phyloP scores from a whole-genome alignment of 35 echinoderm and acorn worm species.

The Ophioderma brevispina region DNA sequence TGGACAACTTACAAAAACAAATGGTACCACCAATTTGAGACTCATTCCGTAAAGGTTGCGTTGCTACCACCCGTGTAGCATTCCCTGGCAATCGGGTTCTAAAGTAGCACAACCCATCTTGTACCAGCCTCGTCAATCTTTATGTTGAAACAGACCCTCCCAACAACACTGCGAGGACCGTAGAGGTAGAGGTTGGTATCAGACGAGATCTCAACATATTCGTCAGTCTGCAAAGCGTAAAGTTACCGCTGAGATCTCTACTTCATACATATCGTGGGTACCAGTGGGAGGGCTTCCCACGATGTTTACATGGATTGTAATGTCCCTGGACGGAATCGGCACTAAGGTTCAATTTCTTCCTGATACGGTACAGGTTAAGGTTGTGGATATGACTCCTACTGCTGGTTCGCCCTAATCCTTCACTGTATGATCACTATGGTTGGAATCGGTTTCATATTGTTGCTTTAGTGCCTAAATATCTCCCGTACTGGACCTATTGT shows the following conservation, averaged over 20 bases:
- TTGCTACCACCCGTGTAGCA: conserved; percentile 60
- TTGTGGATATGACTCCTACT: conserved; percentile 85
- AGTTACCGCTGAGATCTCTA: conserved; percentile 95
- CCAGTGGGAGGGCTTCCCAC: conserved; percentile 60
- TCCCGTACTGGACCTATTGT: conserved; percentile 49
- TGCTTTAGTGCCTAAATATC: conserved; percentile 72
- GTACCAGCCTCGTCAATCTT: conserved; percentile 61
- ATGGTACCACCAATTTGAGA: neutral
- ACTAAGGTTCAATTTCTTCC: conserved; percentile 36
- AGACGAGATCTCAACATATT: conserved; percentile 10
- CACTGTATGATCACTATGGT: conserved; percentile 39
- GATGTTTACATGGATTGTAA: conserved; percentile 94
- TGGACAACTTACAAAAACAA: conserved; percentile 48
- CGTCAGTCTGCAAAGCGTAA: conserved; percentile 50
- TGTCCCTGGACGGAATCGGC: conserved; percentile 62
- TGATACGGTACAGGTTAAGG: conserved; percentile 73
- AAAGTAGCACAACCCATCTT: conserved; percentile 80
- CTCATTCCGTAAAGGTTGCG: conserved; percentile 19
- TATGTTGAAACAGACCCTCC: conserved; percentile 75
- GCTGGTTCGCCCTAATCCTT: conserved; percentile 41
- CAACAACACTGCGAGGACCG: conserved; percentile 70
- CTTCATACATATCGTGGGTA: conserved; percentile 86
- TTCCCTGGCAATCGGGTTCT: conserved; percentile 1
- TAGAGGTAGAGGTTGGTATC: conserved; percentile 69
- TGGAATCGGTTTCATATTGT: conserved; percentile 42